A percentile compares a stretch with the other conserved stretches of the same genome.
These are phyloP conservation scores for Stichopus chloronotus DNA, from an alignment of 35 echinoderm and acorn worm species.

Conservation along the genomic window DNA sequence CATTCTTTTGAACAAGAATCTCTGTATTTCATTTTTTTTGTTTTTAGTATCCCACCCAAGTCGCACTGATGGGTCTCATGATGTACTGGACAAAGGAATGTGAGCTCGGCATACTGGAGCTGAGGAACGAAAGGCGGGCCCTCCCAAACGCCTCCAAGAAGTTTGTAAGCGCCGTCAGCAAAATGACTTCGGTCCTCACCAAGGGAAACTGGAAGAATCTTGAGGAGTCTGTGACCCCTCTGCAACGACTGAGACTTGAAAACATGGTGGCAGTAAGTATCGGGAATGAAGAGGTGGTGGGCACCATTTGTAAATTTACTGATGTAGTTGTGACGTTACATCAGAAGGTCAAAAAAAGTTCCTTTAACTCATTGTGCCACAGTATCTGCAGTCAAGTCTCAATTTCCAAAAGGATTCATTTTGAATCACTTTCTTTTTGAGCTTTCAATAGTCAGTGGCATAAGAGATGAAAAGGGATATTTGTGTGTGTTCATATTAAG, in stretches of 20 bases:
- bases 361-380: no score
- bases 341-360: background rate
- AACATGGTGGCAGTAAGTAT: conserved; percentile 89
- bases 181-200: conserved; percentile 72
- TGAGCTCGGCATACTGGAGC: conserved; percentile 92
- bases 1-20: background rate
- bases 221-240: conserved; percentile 79
- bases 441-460: no score
- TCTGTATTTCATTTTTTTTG: background rate
- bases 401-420: no score
- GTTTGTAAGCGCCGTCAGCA: conserved; percentile 75
- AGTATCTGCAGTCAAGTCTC: no score
- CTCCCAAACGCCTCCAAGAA: conserved; percentile 90
- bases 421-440: no score
- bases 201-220: conserved; percentile 90
- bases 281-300: background rate
- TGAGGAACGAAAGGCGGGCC: conserved; percentile 85
- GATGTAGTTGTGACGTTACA: background rate
- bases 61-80: conserved; percentile 76
- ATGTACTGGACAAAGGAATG: conserved; percentile 98
- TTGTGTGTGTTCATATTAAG: no score
- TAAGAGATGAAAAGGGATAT: no score
- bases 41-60: conserved; percentile 88
- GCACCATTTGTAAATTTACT: background rate
- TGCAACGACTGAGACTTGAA: conserved; percentile 89